Evolutionary conservation across 2,113 vertebrate genomes (phyloP), one percentile per base, ranked within the genome.

Genomic region (Smithornis capensis): DNA sequence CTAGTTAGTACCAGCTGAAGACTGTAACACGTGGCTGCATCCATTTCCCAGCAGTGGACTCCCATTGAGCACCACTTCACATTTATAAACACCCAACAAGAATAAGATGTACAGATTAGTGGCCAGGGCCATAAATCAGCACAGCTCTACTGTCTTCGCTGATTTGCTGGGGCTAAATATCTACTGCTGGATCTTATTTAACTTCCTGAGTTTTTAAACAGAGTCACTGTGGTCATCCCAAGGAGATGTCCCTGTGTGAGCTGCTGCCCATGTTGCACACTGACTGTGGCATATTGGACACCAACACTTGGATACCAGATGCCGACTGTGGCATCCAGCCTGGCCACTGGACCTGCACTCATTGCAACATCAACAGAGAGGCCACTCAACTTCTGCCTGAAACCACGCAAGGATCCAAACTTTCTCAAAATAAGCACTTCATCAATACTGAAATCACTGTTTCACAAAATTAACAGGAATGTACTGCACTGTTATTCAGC

Each of bases 281-380:
- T 9, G 6, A 31, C 19, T 0, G 1, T 44, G 42, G n/a, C 6
- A 2, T 2, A 18, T 1, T 0, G 2, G 70, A 56, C 25, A 13
- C 29, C 14, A 19, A 49, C 8, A 2, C 53, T 49, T 73, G 47
- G 22, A 40, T 33, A 44, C 11, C 1, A 14, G 40, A 64, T 44
- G 38, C 56, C 33, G 33, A 9, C 55, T 19, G 21, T n/a, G 21
- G 56, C 21, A n/a, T n/a, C 44, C 57, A 80, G 42, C 33, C 73
- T 33, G 47, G 24, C 8, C 55, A 31, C 47, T 9, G 19, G 53
- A 25, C 35, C 50, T 52, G 40, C 19, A 22, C 22, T 44, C 6
- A 0, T 1, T 59, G 28, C 49, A 49, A 53, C 1, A 2, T 25
- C 0, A 1, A 35, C 13, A 2, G 13, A 22, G 25, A 60, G 16